Base-by-base conservation (phyloP, 1,140 invertebrate species). In the Fopius arisanus region DNA sequence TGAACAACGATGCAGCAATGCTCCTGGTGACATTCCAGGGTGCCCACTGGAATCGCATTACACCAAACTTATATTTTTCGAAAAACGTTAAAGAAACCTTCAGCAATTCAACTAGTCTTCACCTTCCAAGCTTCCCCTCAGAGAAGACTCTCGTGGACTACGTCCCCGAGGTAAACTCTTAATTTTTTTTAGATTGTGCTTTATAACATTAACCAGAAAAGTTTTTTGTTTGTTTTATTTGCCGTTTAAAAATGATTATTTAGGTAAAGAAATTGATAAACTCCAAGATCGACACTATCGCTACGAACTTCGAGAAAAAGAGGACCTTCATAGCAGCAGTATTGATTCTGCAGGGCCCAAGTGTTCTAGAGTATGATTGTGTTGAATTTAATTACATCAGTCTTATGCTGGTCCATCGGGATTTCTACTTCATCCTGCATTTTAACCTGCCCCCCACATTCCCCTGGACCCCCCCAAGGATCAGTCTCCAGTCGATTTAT, bases 161-260 rank as follows among this genome's bases (percentile, higher is more conserved):
- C 85, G 87, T 91, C 23, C 84, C 85, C 14, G 86, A 88, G 82
- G 85, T 91, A n/a, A n/a, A n/a, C n/a, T n/a, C n/a, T n/a, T n/a
- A n/a, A n/a, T n/a, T n/a, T n/a, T n/a, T n/a, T n/a, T n/a, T n/a
- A n/a, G n/a, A n/a, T n/a, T n/a, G n/a, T n/a, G n/a, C n/a, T n/a
- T n/a, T n/a, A n/a, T n/a, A n/a, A n/a, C n/a, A n/a, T n/a, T n/a
- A n/a, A n/a, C n/a, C n/a, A n/a, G n/a, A n/a, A n/a, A n/a, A n/a
- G n/a, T n/a, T n/a, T n/a, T n/a, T n/a, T n/a, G n/a, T n/a, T n/a
- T n/a, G n/a, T n/a, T n/a, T n/a, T n/a, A n/a, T n/a, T n/a, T n/a
- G n/a, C n/a, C n/a, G n/a, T n/a, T n/a, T n/a, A n/a, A n/a, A n/a
- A n/a, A n/a, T n/a, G n/a, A n/a, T n/a, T n/a, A n/a, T n/a, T n/a